These are phyloP conservation scores for Melangyna quadrimaculata DNA, from an alignment of 2,888 invertebrate genomes.

Conservation along the genomic window DNA sequence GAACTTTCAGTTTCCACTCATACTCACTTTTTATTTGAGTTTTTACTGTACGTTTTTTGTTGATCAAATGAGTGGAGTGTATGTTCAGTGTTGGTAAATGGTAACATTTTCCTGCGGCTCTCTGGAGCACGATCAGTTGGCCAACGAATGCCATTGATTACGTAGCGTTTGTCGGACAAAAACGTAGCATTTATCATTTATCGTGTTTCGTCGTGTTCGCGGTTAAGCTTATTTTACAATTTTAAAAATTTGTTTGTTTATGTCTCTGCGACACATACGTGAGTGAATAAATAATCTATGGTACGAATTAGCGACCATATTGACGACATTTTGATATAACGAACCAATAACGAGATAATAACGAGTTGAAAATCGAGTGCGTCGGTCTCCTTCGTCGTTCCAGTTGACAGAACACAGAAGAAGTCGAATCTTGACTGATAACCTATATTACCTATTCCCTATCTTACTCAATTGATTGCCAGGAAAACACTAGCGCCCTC, in stretches of 20 bases:
- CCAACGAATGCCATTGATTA: slow-evolving; percentile 66
- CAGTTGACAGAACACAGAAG: slow-evolving; percentile 42
- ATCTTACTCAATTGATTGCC: slow-evolving; percentile 17
- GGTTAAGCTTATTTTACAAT: slow-evolving; percentile 42
- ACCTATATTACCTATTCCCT: slow-evolving; percentile 55
- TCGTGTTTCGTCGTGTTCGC: slow-evolving; percentile 52
- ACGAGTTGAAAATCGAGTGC: slow-evolving; percentile 45
- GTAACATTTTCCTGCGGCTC: slow-evolving; percentile 31
- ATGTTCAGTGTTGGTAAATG: not conserved
- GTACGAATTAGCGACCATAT: slow-evolving; percentile 17
- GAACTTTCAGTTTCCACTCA: not conserved
- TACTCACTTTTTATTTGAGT: slow-evolving; percentile 24
- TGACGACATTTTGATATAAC: slow-evolving; percentile 46
- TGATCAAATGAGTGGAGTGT: slow-evolving; percentile 9
- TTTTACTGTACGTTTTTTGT: not conserved
- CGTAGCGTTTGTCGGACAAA: slow-evolving; percentile 53
- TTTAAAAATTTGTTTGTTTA: slow-evolving; percentile 35
- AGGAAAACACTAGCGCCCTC: slow-evolving; percentile 55
- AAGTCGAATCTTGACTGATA: slow-evolving; percentile 57
- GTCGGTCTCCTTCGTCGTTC: slow-evolving; percentile 19
- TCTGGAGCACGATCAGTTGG: slow-evolving; percentile 66
- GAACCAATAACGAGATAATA: slow-evolving; percentile 59
- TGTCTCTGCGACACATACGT: slow-evolving; percentile 22
- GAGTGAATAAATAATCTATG: slow-evolving; percentile 19
- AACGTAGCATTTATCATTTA: not conserved